Percentiles rank a stretch among this genome's conserved stretches.
Evolutionary conservation across 2,888 invertebrate species (phyloP).

Genomic region (Liodrosophila aerea): DNA sequence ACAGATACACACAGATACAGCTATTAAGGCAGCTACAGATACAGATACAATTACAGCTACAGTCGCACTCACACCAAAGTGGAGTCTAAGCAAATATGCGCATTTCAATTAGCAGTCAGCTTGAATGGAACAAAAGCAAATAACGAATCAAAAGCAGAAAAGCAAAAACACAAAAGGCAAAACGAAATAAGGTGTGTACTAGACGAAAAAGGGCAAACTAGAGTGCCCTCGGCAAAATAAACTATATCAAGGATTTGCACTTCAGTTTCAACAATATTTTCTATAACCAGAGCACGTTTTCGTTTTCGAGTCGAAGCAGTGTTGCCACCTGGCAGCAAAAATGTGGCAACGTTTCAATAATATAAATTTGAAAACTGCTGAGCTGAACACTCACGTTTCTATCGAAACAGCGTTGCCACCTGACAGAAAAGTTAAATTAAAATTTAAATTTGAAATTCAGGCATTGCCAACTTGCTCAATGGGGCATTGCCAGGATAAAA

Average conservation of each 20-base stretch:
- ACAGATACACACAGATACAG: conserved; percentile 5
- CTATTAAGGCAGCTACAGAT: background rate
- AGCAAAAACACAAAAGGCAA: conserved; percentile 5
- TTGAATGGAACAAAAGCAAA: background rate
- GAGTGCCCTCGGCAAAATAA: conserved; percentile 9
- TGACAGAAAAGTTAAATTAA: too few relatives aligned
- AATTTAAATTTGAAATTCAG: too few relatives aligned
- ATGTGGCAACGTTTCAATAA: too few relatives aligned
- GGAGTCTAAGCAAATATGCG: conserved; percentile 35
- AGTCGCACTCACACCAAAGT: conserved; percentile 30
- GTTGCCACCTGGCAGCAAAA: too few relatives aligned
- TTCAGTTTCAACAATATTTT: conserved; percentile 14
- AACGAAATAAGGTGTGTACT: background rate
- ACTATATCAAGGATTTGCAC: conserved; percentile 32
- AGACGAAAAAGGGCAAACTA: conserved; percentile 8
- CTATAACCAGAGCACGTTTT: too few relatives aligned
- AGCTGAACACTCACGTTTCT: too few relatives aligned
- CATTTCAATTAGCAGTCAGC: conserved; percentile 39
- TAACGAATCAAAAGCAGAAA: background rate
- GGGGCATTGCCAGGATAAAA: too few relatives aligned
- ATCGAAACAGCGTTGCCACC: too few relatives aligned
- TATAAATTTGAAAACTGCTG: too few relatives aligned
- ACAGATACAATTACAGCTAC: conserved; percentile 16
- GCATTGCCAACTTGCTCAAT: too few relatives aligned
- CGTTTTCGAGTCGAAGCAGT: too few relatives aligned